Evolutionary conservation across 2,797 vertebrate genomes (phyloP).

Genomic region (Gastrophryne carolinensis): DNA sequence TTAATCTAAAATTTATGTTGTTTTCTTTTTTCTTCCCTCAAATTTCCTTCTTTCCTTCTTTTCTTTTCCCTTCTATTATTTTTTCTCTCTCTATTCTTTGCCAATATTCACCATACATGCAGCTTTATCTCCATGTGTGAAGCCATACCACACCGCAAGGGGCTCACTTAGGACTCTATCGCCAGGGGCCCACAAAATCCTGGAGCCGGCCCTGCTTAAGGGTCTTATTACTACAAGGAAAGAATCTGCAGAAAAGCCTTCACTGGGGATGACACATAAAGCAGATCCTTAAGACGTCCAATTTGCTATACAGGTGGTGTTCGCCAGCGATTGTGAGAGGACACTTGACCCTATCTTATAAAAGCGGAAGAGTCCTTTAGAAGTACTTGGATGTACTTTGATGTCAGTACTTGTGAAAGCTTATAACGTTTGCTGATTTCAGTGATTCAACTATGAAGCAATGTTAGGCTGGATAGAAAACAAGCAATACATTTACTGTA

Average conservation of each 20-base stretch:
- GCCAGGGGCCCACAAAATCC: too few relatives aligned
- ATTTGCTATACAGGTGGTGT: neutral
- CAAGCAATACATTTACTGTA: too few relatives aligned
- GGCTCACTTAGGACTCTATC: too few relatives aligned
- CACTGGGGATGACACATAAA: neutral
- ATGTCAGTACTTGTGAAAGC: neutral
- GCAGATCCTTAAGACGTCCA: neutral
- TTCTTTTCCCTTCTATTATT: too few relatives aligned
- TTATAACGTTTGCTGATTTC: neutral
- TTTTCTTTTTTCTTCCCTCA: too few relatives aligned
- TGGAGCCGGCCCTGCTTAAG: too few relatives aligned
- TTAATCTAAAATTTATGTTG: too few relatives aligned
- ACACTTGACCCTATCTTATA: neutral
- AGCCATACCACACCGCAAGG: too few relatives aligned
- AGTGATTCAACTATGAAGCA: neutral
- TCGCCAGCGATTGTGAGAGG: neutral
- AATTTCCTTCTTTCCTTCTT: too few relatives aligned
- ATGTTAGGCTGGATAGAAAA: neutral
- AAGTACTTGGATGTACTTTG: neutral
- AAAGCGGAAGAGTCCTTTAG: neutral
- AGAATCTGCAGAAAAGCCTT: neutral
- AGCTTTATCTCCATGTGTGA: too few relatives aligned
- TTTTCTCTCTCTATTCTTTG: too few relatives aligned
- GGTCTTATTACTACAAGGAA: neutral
- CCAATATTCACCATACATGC: too few relatives aligned